Percentiles rank a stretch among this genome's conserved stretches.
phyloP scores from a whole-genome alignment of 1,140 invertebrate genomes.

The Brachystomella parvula region DNA sequence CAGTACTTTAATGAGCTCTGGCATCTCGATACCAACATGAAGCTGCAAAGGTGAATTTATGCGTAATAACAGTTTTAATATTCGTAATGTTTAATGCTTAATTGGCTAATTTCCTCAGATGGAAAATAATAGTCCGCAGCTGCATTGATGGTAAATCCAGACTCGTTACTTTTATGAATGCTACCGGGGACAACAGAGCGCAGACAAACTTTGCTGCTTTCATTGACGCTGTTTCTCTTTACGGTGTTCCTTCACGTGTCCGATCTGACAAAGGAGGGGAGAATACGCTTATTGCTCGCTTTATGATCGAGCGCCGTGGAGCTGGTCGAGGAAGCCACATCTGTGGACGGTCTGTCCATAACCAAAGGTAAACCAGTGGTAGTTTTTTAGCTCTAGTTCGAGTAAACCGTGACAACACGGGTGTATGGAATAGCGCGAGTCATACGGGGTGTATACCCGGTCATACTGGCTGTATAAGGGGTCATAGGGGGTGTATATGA shows the following conservation, averaged over 20 bases:
- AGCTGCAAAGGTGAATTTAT: constrained; percentile 17
- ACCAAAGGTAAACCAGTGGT: constrained; percentile 35
- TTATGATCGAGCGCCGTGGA: constrained; percentile 24
- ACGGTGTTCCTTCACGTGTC: constrained; percentile 1
- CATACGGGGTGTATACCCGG: too few species aligned
- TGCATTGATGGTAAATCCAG: constrained; percentile 23
- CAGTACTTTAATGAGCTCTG: constrained; percentile 22
- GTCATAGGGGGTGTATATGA: too few species aligned
- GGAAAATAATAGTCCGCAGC: constrained; percentile 12
- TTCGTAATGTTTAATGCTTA: background rate
- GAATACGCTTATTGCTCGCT: constrained; percentile 21
- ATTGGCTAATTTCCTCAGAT: constrained; percentile 10
- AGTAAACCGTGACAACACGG: too few species aligned
- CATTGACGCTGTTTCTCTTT: background rate
- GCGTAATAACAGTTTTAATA: background rate
- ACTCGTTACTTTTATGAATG: constrained; percentile 3
- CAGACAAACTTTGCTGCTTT: constrained; percentile 9
- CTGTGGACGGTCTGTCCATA: constrained; percentile 27
- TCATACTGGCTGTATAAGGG: too few species aligned
- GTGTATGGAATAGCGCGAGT: too few species aligned
- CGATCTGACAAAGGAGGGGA: constrained; percentile 29
- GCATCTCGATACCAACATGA: constrained; percentile 24
- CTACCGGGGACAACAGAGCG: constrained; percentile 12
- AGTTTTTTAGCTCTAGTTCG: too few species aligned
- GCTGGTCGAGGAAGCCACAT: constrained; percentile 24